Conservation (phyloP, 2,113 vertebrate species). For the Peromyscus maniculatus region DNA sequence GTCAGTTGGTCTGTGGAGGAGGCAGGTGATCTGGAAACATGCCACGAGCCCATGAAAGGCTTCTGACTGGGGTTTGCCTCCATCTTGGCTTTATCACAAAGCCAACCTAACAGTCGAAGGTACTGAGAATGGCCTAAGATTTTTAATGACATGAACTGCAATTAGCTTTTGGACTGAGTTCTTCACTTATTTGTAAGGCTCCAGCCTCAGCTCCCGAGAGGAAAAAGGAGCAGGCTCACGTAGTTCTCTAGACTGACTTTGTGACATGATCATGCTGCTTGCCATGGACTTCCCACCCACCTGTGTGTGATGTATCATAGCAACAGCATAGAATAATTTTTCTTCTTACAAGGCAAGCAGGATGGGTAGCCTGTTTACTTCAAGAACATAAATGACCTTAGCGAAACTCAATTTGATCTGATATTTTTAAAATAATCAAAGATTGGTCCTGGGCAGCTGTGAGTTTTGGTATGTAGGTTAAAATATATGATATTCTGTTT, state of each 20-base stretch:
- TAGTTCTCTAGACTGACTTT: neutral
- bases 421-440: neutral
- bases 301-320: neutral
- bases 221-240: too few species aligned
- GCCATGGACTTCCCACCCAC: neutral
- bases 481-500: neutral
- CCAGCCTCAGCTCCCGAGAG: neutral
- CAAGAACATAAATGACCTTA: neutral
- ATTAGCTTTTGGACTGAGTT: constrained; percentile 18
- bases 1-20: neutral
- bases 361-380: neutral
- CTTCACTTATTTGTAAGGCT: constrained; percentile 32
- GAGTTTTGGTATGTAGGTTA: neutral
- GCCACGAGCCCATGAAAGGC: neutral
- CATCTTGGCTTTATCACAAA: neutral
- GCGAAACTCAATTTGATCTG: neutral
- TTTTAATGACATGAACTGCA: constrained; percentile 27
- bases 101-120: neutral
- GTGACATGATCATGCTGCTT: neutral
- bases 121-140: neutral
- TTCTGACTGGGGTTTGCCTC: neutral
- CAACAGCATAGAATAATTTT: constrained; percentile 2
- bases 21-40: neutral
- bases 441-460: neutral
- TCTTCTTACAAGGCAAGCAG: constrained; percentile 4